Percentiles rank a stretch among this genome's conserved stretches.
Conservation (phyloP, 2,797 vertebrate genomes). For the Erpetoichthys calabaricus region DNA sequence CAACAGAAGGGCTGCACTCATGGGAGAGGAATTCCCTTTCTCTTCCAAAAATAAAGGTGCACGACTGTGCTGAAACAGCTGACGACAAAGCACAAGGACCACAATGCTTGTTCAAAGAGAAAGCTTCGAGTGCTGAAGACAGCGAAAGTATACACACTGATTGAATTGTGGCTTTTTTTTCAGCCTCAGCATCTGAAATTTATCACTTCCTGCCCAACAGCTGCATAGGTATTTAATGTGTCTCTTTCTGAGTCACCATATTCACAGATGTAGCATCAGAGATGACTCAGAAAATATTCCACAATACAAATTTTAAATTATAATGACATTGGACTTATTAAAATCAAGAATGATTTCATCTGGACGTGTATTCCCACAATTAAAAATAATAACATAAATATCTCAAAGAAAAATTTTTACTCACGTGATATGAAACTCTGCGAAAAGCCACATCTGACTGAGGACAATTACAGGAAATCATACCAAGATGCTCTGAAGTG, state of each 20-base stretch:
- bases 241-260: constrained; percentile 69
- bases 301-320: constrained; percentile 36
- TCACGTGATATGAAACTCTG: too few species aligned
- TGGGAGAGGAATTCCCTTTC: constrained; percentile 23
- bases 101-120: constrained; percentile 17
- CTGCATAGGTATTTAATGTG: constrained; percentile 47
- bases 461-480: too few species aligned
- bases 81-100: constrained; percentile 16
- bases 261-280: constrained; percentile 48
- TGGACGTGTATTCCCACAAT: too few species aligned
- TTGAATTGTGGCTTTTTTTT: constrained; percentile 29
- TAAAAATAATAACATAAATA: too few species aligned
- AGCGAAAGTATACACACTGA: constrained; percentile 10
- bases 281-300: constrained; percentile 74
- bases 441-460: too few species aligned
- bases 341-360: background rate
- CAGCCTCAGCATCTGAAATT: constrained; percentile 40
- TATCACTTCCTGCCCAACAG: constrained; percentile 38
- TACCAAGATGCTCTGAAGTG: too few species aligned
- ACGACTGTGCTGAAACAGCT: constrained; percentile 16
- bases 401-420: too few species aligned
- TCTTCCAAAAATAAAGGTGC: constrained; percentile 22
- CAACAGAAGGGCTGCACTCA: constrained; percentile 21
- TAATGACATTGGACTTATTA: background rate
- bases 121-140: constrained; percentile 27